These are phyloP conservation scores for Aleiodes alternator DNA, from an alignment of 2,888 invertebrate species.

Conservation along the genomic window DNA sequence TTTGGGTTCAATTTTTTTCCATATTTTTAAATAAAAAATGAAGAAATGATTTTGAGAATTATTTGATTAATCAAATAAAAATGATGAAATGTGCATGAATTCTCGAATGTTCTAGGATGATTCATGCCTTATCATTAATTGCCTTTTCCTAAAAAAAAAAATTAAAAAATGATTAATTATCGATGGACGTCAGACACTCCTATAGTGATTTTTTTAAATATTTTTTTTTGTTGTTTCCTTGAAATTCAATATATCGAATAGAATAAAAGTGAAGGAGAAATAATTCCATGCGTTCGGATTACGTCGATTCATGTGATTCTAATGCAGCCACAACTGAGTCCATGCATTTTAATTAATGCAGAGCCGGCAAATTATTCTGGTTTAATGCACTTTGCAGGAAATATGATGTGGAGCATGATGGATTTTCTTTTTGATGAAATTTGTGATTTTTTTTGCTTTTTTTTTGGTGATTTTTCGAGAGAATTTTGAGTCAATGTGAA, in stretches of 20 bases:
- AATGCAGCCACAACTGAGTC: not conserved
- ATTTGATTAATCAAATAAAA: too few species aligned
- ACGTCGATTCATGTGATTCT: conserved; percentile 27
- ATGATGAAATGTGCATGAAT: too few species aligned
- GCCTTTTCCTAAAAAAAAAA: not conserved
- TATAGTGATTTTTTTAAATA: not conserved
- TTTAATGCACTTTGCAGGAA: conserved; percentile 13
- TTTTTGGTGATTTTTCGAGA: too few species aligned
- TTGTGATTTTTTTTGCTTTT: too few species aligned
- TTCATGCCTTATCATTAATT: not conserved
- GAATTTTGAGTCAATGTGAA: too few species aligned
- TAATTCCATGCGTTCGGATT: conserved; percentile 22
- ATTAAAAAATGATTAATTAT: not conserved
- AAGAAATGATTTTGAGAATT: too few species aligned
- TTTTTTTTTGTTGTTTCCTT: not conserved
- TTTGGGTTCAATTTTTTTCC: not conserved
- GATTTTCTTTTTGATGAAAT: too few species aligned
- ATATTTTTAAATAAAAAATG: too few species aligned
- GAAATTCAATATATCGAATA: conserved; percentile 15
- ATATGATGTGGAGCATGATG: too few species aligned
- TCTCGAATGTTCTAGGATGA: conserved; percentile 1
- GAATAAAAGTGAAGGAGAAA: not conserved
- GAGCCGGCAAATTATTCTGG: not conserved
- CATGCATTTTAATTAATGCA: conserved; percentile 1
- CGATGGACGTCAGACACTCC: conserved; percentile 14